Evolutionary conservation across 2,888 invertebrate species (phyloP), one percentile per base, ranked within the genome.

Genomic region (Galerucella pusilla): DNA sequence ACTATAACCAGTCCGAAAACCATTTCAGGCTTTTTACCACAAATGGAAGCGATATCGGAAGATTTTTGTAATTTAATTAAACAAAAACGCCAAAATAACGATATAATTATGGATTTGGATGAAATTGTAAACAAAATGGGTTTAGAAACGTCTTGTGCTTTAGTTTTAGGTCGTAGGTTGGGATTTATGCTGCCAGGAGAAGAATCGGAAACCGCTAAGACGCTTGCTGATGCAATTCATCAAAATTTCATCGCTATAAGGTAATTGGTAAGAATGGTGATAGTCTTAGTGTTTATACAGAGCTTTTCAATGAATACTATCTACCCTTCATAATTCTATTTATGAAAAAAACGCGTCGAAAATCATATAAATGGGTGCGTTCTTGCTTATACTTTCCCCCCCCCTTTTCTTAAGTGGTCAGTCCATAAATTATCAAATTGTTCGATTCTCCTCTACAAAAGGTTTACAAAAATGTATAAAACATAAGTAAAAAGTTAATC

Each of bases 161-260:
- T 96, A 75, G 94, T 96, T 88, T 88, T 96, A 76, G 96, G 96
- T 2, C 89, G 93, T 57, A 90, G 96, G 69, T 91, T 96, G 86
- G 95, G 96, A 0, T 95, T 95, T 85, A 86, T 94, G 12, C 75
- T 85, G 61, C 82, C 84, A 1, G 84, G 81, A 16, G 82, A 72
- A 49, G 81, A 83, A 74, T 83, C 84, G 0, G 89, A 91, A 16
- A 91, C 92, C 25, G 91, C 92, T 0, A 90, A 90, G 71, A 89
- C 90, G 45, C 87, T 95, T 52, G 93, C 94, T 1, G 88, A 91
- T n/a, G 94, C 95, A 0, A 93, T 95, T 2, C 93, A 94, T 83
- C 90, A 93, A 59, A 92, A 95, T 83, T 96, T 96, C 85, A 89
- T 93, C 65, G 93, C 94, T 12, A 66, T 77, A 66, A 72, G 76